A percentile compares a stretch with the other conserved stretches of the same genome.
These are phyloP conservation scores for Mastomys natalensis DNA, from an alignment of 2,113 vertebrate species.

Conservation along the genomic window DNA sequence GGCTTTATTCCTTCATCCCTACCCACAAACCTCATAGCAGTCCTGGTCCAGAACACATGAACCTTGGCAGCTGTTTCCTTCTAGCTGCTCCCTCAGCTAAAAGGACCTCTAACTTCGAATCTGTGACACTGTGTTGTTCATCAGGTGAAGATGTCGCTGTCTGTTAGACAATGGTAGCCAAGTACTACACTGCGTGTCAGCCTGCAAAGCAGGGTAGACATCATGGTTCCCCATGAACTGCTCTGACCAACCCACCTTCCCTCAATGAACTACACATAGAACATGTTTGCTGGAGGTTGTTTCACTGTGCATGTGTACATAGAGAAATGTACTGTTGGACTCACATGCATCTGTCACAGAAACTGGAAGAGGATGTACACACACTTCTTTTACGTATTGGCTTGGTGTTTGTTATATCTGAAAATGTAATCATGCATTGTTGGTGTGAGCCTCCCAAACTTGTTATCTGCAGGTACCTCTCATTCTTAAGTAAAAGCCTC, in stretches of 20 bases:
- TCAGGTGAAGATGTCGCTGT: background rate
- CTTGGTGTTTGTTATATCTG: background rate
- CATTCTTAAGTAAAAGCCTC: background rate
- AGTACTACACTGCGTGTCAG: background rate
- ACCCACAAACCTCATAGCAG: background rate
- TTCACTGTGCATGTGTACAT: background rate
- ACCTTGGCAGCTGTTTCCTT: background rate
- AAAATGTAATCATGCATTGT: background rate
- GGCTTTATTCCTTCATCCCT: background rate
- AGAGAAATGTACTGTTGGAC: background rate
- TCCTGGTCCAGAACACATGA: background rate
- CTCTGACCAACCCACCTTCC: background rate
- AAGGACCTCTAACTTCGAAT: background rate
- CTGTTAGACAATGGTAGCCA: background rate
- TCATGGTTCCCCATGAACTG: background rate
- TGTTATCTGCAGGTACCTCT: background rate
- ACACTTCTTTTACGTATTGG: background rate
- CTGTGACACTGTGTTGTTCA: background rate
- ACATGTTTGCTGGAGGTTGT: background rate
- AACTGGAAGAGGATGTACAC: background rate
- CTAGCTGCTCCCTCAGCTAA: background rate
- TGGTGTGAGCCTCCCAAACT: background rate
- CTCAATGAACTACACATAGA: background rate
- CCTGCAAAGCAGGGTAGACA: background rate
- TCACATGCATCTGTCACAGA: background rate